phyloP scores from a whole-genome alignment of 2,888 invertebrate genomes.

The Tolmerus cingulatus region DNA sequence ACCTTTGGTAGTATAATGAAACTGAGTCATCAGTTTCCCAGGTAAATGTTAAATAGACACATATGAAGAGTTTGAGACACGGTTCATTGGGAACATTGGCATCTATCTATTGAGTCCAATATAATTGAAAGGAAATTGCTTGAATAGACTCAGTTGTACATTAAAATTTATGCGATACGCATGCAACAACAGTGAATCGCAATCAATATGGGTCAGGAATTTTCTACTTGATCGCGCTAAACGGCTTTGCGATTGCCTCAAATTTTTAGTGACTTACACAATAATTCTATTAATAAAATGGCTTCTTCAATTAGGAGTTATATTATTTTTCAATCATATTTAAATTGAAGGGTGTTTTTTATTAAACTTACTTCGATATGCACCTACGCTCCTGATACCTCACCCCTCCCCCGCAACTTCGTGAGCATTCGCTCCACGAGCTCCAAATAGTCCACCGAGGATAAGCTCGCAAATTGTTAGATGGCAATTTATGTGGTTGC shows the following conservation, averaged over 20 bases:
- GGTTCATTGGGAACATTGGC: slow-evolving; percentile 18
- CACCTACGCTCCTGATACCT: slow-evolving; percentile 59
- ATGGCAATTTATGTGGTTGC: slow-evolving; percentile 50
- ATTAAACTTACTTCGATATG: slow-evolving; percentile 56
- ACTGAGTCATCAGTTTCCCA: background rate
- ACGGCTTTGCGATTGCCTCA: background rate
- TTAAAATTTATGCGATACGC: slow-evolving; percentile 22
- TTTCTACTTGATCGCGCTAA: background rate
- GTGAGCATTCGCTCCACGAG: slow-evolving; percentile 79
- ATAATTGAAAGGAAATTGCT: slow-evolving; percentile 14
- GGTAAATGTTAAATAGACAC: background rate
- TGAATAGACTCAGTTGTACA: background rate
- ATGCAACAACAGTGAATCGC: slow-evolving; percentile 3
- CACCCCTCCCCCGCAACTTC: slow-evolving; percentile 86
- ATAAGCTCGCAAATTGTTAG: slow-evolving; percentile 51
- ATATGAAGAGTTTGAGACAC: background rate
- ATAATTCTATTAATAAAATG: background rate
- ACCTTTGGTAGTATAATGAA: background rate
- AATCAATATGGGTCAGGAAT: slow-evolving; percentile 5
- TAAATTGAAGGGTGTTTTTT: background rate
- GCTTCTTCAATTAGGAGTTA: slow-evolving; percentile 21
- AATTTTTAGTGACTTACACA: background rate
- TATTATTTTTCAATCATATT: background rate
- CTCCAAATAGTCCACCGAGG: slow-evolving; percentile 84
- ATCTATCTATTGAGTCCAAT: slow-evolving; percentile 5